phyloP scores from a whole-genome alignment of 2,113 vertebrate genomes.

The Channa argus region DNA sequence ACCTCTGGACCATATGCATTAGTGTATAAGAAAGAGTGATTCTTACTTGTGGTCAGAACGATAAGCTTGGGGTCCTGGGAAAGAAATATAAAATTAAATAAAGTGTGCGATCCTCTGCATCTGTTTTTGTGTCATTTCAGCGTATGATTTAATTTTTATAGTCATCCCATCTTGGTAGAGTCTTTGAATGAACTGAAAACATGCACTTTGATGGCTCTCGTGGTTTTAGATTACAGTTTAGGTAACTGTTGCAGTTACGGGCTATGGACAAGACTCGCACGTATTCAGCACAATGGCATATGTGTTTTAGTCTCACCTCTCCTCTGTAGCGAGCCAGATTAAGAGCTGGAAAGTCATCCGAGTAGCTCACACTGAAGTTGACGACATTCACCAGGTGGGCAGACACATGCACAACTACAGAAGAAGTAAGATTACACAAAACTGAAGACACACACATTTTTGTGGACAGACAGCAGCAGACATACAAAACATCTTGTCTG shows the following conservation, averaged over 20 bases:
- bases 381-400: conserved; percentile 92
- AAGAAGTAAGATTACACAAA: conserved; percentile 18
- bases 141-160: too few species aligned
- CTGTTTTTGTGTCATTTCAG: too few species aligned
- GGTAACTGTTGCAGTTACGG: not conserved
- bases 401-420: conserved; percentile 91
- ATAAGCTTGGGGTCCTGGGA: conserved; percentile 90
- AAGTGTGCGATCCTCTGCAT: not conserved
- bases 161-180: too few species aligned
- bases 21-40: not conserved
- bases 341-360: conserved; percentile 88
- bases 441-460: conserved; percentile 17
- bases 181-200: too few species aligned
- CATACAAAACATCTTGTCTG: not conserved
- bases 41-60: conserved; percentile 92
- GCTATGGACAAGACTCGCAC: not conserved
- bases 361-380: conserved; percentile 92
- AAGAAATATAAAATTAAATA: conserved; percentile 23
- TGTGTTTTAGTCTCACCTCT: conserved; percentile 85
- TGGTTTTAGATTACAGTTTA: too few species aligned
- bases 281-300: not conserved
- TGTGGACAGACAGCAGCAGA: not conserved
- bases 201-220: too few species aligned
- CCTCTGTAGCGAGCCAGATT: conserved; percentile 91
- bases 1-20: not conserved